Conservation (phyloP, 1,140 invertebrate species). For the Brachionus plicatilis region DNA sequence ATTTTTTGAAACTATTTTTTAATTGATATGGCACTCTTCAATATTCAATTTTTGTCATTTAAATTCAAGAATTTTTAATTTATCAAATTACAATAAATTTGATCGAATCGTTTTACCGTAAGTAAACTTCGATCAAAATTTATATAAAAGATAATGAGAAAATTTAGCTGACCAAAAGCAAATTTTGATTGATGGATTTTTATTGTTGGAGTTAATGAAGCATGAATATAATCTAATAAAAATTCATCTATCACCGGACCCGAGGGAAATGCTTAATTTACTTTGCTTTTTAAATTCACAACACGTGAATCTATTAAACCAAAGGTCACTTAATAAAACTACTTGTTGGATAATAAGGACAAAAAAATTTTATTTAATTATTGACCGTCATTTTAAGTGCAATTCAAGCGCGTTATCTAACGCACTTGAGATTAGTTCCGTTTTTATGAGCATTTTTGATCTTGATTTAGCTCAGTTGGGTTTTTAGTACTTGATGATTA, state of each 20-base stretch:
- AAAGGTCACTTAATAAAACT: neutral
- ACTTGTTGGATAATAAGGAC: neutral
- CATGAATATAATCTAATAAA: neutral
- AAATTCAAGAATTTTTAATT: neutral
- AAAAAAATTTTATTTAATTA: neutral
- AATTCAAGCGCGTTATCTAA: neutral
- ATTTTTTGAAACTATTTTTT: neutral
- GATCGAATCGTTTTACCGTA: neutral
- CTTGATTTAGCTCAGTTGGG: neutral
- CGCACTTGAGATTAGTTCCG: constrained; percentile 7
- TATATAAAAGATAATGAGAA: neutral
- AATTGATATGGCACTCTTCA: neutral
- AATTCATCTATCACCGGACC: neutral
- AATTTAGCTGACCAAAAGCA: neutral
- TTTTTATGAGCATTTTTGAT: constrained; percentile 1
- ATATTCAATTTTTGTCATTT: neutral
- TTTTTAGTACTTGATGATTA: neutral
- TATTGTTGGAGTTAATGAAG: neutral
- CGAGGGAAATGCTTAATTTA: neutral
- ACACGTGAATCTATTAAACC: neutral
- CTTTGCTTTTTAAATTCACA: neutral
- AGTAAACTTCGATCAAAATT: neutral
- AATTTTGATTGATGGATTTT: neutral
- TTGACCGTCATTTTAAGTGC: neutral
- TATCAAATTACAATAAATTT: neutral